Evolutionary conservation across 2,888 invertebrate species (phyloP), one percentile per base, ranked within the genome.

Genomic region (Mythimna lalbum): DNA sequence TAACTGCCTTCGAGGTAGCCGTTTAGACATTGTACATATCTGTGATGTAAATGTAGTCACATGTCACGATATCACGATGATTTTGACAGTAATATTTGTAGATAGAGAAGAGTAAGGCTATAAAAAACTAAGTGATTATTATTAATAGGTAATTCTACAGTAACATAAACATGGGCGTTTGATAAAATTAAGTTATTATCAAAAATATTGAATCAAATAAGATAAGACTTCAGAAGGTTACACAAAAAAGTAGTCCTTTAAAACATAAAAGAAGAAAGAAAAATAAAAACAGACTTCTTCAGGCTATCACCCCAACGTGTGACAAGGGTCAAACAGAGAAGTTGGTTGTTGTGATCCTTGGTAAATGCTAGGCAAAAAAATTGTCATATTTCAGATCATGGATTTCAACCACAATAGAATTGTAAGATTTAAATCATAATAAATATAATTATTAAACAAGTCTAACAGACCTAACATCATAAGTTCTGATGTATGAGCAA

Each of bases 311-410:
- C 59, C 50, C 23, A 47, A 19, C 17, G n/a, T 36, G 55, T 77
- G 78, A 79, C 65, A 60, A 77, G 78, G 78, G 78, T 81, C 78
- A 60, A 77, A 72, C n/a, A 68, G 72, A 77, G 67, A 68, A 81
- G 53, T 81, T 71, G 61, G 66, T 67, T 71, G 68, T 65, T 68
- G 78, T 68, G 67, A 77, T 65, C 62, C 59, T 78, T 47, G 23
- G 57, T 52, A 76, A 76, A 71, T 31, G 77, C 55, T 63, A 21
- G 27, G 27, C 55, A 62, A 68, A 68, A 64, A 65, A 81, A 77
- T 81, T 72, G 62, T 81, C 78, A 79, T 60, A 71, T 72, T 81
- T 63, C 78, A 81, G 57, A 47, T 56, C 64, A 43, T 63, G 59
- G 55, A 59, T 27, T 67, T 60, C 36, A 67, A 56, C 59, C 33